Base-by-base conservation (phyloP, 1,140 invertebrate genomes). In the Tetramorium parvispinum region DNA sequence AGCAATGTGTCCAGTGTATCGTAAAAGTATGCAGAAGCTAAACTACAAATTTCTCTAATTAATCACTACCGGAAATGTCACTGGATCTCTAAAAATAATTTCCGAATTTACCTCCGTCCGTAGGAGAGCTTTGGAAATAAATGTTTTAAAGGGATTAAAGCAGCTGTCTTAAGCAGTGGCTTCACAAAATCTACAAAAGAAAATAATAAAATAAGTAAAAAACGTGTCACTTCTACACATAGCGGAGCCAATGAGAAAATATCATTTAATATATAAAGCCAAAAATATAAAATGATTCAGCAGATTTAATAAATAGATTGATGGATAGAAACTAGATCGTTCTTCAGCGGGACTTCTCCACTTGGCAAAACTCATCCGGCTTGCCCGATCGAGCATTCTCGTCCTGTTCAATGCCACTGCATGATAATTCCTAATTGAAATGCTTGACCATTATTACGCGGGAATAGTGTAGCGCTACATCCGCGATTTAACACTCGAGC, bases 401-500 rank as follows among this genome's bases (percentile, higher is more conserved):
- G 68, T 65, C 46, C 40, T 68, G 73, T 57, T 79, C 85, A 90
- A 90, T 90, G 88, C 70, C 86, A 71, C 24, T 5, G 37, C 27
- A 32, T 51, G 51, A 82, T 55, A 87, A 88, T 90, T 88, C 37
- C 46, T 27, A 86, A 85, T 91, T 77, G 83, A 88, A 90, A 90
- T 57, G 77, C 49, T 83, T 40, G 88, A 55, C 75, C 82, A 73
- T 85, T 63, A 27, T 85, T 65, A 82, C 53, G 6, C 18, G 53
- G 43, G 65, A 65, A 83, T 51, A 37, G 55, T 66, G 24, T 61
- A 11, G n/a, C 27, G 57, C 61, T 55, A 86, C 89, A 87, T 91
- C 89, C 90, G 89, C 68, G 89, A 91, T 91, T 91, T 90, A 88
- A 32, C 88, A 57, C 73, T 89, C 57, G 8, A 85, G 32, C 21